A percentile compares a stretch with the other conserved stretches of the same genome.
Conservation (phyloP, 35 echinoderm and acorn worm species). For the Ophioderma brevispina region DNA sequence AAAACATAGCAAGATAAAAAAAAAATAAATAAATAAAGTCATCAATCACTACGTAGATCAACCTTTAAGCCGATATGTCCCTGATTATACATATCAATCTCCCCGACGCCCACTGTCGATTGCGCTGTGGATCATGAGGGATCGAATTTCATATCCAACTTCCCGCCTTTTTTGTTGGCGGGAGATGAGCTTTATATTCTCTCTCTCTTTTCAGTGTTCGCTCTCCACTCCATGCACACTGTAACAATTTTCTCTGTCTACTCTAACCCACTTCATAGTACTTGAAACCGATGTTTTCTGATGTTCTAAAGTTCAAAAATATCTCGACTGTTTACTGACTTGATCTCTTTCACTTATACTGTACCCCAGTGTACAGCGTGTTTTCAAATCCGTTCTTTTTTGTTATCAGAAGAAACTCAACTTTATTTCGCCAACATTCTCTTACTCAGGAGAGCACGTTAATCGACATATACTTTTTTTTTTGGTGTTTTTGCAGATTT, state of each 20-base stretch:
- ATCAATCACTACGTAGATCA: no score
- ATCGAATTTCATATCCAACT: neutral
- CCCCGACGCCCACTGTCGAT: neutral
- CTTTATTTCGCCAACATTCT: no score
- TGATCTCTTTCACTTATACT: no score
- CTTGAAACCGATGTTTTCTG: neutral
- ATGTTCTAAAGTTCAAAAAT: neutral
- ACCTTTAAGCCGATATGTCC: no score
- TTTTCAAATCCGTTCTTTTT: no score
- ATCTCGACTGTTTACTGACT: no score
- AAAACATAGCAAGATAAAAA: no score
- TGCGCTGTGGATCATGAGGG: neutral
- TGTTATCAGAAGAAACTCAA: no score
- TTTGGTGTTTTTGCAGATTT: neutral
- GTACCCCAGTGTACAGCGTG: no score
- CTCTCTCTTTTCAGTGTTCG: neutral
- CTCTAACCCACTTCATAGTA: neutral
- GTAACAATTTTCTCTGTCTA: neutral
- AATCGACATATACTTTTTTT: neutral
- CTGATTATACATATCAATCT: no score
- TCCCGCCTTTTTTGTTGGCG: neutral
- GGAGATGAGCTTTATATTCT: neutral
- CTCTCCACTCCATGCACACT: neutral
- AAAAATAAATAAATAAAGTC: no score
- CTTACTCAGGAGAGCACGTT: neutral